Base-by-base conservation (phyloP, 2,797 vertebrate species). In the Gymnothorax javanicus region DNA sequence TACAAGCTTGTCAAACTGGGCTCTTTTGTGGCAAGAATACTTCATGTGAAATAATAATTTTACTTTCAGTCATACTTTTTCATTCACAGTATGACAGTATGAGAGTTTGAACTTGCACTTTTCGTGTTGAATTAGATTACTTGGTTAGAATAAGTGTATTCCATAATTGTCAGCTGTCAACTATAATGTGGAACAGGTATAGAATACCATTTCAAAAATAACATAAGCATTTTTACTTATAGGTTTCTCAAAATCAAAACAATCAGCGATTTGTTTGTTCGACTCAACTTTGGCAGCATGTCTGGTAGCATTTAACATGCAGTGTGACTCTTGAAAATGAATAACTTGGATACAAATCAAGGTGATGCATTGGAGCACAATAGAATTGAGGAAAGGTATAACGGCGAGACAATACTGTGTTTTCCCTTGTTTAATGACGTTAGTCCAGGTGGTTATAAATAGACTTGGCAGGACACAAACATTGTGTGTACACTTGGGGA, bases 1-100 rank as follows among this genome's bases (percentile, higher is more conserved):
- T 20, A 75, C 64, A 86, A 77, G 13, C 75, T 20, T 64, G 59
- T 82, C 77, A 82, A 50, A 82, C 8, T 71, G n/a, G 4, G n/a
- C 69, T 13, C 23, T 33, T 75, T 75, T 33, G 33, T 33, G 71
- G 71, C 12, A 43, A 27, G 27, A 75, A 33, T 75, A 33, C 4
- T 75, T 75, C 43, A 9, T 27, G 9, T 43, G 33, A 43, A 43
- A 43, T 43, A 43, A 43, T 43, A 43, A 43, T 25, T 25, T 69
- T 12, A 8, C 25, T 25, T 69, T 27, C 67, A 69, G 67, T 69
- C 67, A 25, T 25, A 69, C 67, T 8, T 69, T 43, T 69, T 9
- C 67, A 7, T 69, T 69, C 67, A 69, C 71, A 75, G 15, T 1
- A 75, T 75, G 17, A 64, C 15, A 6, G 62, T 5, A 13, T 27